Base-by-base conservation (phyloP, 2,113 vertebrate species). In the Bothrops jararaca region DNA sequence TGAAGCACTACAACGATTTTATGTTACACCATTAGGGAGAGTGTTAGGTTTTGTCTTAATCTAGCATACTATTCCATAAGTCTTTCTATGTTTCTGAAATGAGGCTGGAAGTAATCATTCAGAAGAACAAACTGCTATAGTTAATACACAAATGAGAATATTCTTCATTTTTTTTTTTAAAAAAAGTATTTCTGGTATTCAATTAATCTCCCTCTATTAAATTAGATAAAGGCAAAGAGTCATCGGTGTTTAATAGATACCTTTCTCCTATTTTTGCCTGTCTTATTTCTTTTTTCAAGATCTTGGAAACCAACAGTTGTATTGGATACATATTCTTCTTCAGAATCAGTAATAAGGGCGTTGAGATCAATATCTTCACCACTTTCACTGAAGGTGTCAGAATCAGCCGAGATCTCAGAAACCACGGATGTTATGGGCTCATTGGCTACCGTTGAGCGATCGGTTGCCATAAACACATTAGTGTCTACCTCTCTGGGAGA, bases 181-280 rank as follows among this genome's bases (percentile, higher is more conserved):
- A 50, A 80, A 45, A 42, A 34, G 18, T 50, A 48, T 23, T 34
- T 57, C 26, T 89, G 2, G 1, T 4, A 39, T 20, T 64, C 45
- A 92, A 22, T 69, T 92, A 69, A 89, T 24, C 20, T 34, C 34
- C 34, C 22, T 23, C n/a, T 57, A 42, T 24, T 57, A 11, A 57
- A 23, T 54, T 12, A 57, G 56, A 5, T 34, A 2, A 64, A 0
- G 26, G 45, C 88, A 69, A 20, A 29, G 2, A 86, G 34, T 42
- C 58, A 64, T 53, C 39, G 7, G 53, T 54, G 23, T 9, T 89
- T n/a, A 85, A 90, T 93, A 95, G 91, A 6, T 95, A 97, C 97
- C 97, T 95, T 97, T 60, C 96, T 96, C 90, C 95, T 97, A 56
- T 91, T 96, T 96, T 93, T 97, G 94, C 29, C 92, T 94, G 96